Percentiles rank a stretch among this genome's conserved stretches.
Evolutionary conservation across 2,888 invertebrate species (phyloP).

Genomic region (Phengaris arion): DNA sequence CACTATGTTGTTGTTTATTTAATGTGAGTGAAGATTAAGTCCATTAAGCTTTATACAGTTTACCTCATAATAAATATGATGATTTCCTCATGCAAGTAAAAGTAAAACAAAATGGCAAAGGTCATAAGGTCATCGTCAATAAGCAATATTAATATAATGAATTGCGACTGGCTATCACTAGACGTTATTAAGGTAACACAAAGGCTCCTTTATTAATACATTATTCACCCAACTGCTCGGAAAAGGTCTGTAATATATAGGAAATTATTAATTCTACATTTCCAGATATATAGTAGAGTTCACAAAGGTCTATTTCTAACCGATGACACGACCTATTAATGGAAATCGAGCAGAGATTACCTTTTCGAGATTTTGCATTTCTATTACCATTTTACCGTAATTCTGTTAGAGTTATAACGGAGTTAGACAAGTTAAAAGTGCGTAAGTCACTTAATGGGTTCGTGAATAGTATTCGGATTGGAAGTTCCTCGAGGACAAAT

Average conservation of each 20-base stretch:
- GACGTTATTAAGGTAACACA: neutral
- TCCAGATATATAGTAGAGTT: constrained; percentile 6
- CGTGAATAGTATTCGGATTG: neutral
- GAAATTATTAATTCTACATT: constrained; percentile 25
- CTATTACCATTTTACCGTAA: constrained; percentile 9
- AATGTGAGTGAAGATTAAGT: no score
- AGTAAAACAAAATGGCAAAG: neutral
- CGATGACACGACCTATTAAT: constrained; percentile 34
- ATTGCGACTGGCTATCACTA: neutral
- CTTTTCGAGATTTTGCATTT: constrained; percentile 16
- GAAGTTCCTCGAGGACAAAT: neutral
- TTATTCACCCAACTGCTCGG: constrained; percentile 17
- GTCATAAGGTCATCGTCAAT: neutral
- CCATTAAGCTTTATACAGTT: no score
- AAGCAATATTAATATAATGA: constrained; percentile 2
- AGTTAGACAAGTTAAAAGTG: neutral
- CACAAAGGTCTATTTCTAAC: constrained; percentile 36
- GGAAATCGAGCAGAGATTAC: constrained; percentile 33
- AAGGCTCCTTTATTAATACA: neutral
- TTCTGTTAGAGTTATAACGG: neutral
- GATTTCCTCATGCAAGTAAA: neutral
- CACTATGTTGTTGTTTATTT: no score
- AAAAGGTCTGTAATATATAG: constrained; percentile 22
- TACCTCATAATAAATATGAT: neutral
- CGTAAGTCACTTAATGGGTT: neutral